Evolutionary conservation across 2,797 vertebrate genomes (phyloP), one percentile per base, ranked within the genome.

Genomic region (Eupleurogrammus muticus): DNA sequence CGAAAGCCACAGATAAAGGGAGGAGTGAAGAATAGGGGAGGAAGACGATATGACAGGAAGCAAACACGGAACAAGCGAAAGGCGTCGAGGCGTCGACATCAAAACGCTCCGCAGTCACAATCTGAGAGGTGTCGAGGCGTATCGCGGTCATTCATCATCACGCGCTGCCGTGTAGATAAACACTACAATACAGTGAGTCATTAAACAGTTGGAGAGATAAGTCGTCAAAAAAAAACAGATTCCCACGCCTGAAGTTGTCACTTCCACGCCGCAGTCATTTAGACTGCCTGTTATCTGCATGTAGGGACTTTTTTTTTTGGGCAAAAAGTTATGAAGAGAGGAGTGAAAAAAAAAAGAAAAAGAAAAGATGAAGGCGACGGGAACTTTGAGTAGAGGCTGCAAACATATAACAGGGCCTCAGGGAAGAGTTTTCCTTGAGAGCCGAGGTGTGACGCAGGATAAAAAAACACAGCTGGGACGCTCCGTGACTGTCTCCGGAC

Each of bases 141-240:
- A 69, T 84, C 78, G 23, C 35, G 5, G n/a, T 20, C 81, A 84
- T 87, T 63, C 54, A 77, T 87, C 79, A 78, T 38, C 50, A 32
- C 60, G 54, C 68, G 68, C 57, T 61, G 77, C 77, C 68, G 3
- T 66, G 42, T 5, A 87, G 85, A 87, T 89, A 85, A 83, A 80
- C 72, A 65, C 47, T 75, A 75, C 79, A 73, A 62, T 46, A 73
- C 77, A 56, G 54, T 36, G 40, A 84, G 62, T 80, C 79, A 75
- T 83, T 80, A 83, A 75, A 54, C 73, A 67, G 68, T 73, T 53
- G 70, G 24, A 17, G 35, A 73, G 76, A 85, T 80, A 78, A 81
- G 77, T 66, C 78, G 32, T 32, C 51, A 35, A n/a, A n/a, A n/a
- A n/a, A n/a, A n/a, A 63, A 69, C 59, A 50, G 51, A 70, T 67